Evolutionary conservation across 2,113 vertebrate species (phyloP), one percentile per base, ranked within the genome.

Genomic region (Poeciliopsis occidentalis): DNA sequence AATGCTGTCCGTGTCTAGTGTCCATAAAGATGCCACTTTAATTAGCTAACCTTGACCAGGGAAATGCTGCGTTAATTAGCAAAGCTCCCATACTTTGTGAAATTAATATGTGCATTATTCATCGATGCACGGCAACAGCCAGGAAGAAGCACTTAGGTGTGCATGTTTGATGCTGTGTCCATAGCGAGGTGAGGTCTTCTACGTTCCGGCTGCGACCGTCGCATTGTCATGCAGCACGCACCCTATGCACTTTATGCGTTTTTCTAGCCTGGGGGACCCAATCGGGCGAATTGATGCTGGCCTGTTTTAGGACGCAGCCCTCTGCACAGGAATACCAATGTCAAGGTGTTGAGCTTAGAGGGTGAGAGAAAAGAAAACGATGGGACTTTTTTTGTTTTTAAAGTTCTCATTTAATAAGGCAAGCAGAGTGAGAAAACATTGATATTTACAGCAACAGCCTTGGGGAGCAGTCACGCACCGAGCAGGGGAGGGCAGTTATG

Each of bases 81-180:
- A 83, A 77, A 76, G 62, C 60, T 64, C 76, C 85, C 75, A 87
- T 88, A 85, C 79, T 70, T 88, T 71, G 15, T 5, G 19, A 39
- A 69, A 86, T 89, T 88, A 87, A 84, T 71, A 74, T 87, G 84
- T 92, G 78, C 83, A 91, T 92, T 89, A 90, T 91, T 92, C 82
- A 92, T 89, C 7, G 70, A 63, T 79, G 68, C 65, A 47, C 41
- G 5, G 76, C 67, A 85, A 63, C 68, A 44, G 76, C 68, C 17
- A 13, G 78, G 73, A 73, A 82, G 60, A 87, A 83, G 84, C 82
- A 69, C 76, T 87, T 89, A 30, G 13, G 71, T 69, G 70, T 68
- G 81, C 68, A 51, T 74, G 80, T 87, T 62, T 60, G 72, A 78
- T 69, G 65, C 37, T 71, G 26, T 2, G 57, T 62, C 69, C 85